phyloP scores from a whole-genome alignment of 2,113 vertebrate species.

The Asarcornis scutulata region DNA sequence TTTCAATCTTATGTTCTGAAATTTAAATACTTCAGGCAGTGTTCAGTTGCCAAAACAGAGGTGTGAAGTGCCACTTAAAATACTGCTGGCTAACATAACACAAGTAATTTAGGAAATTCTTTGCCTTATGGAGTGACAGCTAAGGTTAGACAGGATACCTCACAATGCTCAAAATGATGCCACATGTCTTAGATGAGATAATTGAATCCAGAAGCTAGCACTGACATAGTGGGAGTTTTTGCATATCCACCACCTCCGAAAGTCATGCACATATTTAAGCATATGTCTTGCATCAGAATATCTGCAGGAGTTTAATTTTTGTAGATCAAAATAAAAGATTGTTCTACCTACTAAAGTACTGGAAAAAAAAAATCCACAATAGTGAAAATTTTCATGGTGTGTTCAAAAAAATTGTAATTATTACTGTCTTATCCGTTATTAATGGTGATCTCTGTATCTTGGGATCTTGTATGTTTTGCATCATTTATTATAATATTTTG shows the following conservation, averaged over 20 bases:
- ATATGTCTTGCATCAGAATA: neutral
- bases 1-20: neutral
- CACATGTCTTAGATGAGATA: neutral
- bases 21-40: neutral
- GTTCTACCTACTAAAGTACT: neutral
- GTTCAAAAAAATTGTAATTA: neutral
- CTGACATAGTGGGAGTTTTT: neutral
- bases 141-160: neutral
- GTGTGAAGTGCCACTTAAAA: neutral
- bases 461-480: constrained; percentile 60
- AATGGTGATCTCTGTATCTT: constrained; percentile 19
- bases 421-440: constrained; percentile 46
- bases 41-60: neutral
- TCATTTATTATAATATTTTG: constrained; percentile 62
- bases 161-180: neutral
- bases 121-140: neutral
- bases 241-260: neutral
- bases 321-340: neutral
- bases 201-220: neutral
- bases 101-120: neutral
- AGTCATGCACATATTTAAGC: neutral
- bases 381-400: neutral
- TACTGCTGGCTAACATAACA: neutral
- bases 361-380: neutral
- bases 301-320: neutral